These are phyloP conservation scores for Semotilus atromaculatus DNA, from an alignment of 2,797 vertebrate genomes.

Conservation along the genomic window DNA sequence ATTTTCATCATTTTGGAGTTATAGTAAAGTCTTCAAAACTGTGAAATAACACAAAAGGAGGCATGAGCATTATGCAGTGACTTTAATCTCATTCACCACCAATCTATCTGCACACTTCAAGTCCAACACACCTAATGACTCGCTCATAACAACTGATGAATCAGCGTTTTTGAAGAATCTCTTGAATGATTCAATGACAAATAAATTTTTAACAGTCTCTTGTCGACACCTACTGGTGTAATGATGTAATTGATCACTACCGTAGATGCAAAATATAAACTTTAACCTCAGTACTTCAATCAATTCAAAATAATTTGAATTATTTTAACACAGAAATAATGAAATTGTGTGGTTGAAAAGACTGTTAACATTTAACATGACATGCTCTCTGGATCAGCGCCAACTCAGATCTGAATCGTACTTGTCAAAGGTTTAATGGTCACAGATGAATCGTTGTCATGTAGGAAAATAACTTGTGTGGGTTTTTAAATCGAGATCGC, in stretches of 20 bases:
- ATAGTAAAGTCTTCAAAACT: not conserved
- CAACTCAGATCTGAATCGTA: too few species aligned
- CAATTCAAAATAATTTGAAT: too few species aligned
- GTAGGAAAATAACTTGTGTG: not conserved
- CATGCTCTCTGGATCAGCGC: too few species aligned
- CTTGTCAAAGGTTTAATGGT: not conserved
- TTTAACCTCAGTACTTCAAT: too few species aligned
- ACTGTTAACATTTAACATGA: too few species aligned
- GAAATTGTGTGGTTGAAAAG: too few species aligned
- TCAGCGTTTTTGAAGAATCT: not conserved
- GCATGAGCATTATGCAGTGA: not conserved
- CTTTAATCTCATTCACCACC: not conserved
- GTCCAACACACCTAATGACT: too few species aligned
- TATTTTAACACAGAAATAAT: too few species aligned
- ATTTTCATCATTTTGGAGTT: not conserved
- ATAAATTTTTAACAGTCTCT: not conserved
- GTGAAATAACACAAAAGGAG: not conserved
- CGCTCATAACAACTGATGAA: not conserved
- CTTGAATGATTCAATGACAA: not conserved
- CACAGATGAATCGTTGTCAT: not conserved
- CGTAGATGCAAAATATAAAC: too few species aligned
- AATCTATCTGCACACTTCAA: not conserved
- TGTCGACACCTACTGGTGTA: not conserved
- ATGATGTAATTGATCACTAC: not conserved
- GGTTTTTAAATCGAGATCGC: not conserved